A percentile compares a stretch with the other conserved stretches of the same genome.
Conservation (phyloP, 2,888 invertebrate genomes). For the Hirtodrosophila histrioides region DNA sequence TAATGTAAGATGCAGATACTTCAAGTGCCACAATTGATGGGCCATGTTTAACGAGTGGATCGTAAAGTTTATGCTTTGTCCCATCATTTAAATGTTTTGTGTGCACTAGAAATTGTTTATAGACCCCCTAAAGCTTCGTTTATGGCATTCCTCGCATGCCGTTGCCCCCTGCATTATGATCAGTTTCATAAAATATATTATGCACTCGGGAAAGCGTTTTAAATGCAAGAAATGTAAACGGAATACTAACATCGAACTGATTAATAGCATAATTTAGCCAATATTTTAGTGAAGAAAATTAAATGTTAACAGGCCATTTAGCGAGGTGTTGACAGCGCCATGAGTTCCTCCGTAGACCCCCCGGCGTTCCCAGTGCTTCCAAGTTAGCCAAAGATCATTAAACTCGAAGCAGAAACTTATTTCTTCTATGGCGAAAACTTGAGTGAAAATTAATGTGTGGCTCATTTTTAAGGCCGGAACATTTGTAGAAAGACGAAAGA, state of each 20-base stretch:
- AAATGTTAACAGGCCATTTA: constrained; percentile 57
- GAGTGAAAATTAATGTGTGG: constrained; percentile 51
- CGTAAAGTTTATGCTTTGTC: constrained; percentile 48
- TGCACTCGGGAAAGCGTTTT: constrained; percentile 23
- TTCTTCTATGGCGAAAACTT: constrained; percentile 61
- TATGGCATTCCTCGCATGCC: constrained; percentile 46
- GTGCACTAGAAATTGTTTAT: constrained; percentile 41
- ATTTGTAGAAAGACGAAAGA: constrained; percentile 43
- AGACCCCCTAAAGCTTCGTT: neutral
- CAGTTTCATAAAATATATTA: constrained; percentile 20
- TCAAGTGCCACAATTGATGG: constrained; percentile 27
- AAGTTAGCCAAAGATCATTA: constrained; percentile 56
- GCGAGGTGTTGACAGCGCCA: constrained; percentile 59
- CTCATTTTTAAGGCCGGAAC: constrained; percentile 55
- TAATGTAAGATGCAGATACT: constrained; percentile 2
- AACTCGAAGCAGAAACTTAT: constrained; percentile 38
- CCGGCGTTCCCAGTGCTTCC: constrained; percentile 3
- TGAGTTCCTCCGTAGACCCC: constrained; percentile 3
- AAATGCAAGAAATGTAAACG: constrained; percentile 27
- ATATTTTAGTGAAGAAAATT: constrained; percentile 44
- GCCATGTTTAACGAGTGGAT: constrained; percentile 25
- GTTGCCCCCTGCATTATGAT: constrained; percentile 52
- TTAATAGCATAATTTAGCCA: constrained; percentile 66
- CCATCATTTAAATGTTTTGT: constrained; percentile 45
- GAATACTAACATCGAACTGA: constrained; percentile 55